phyloP scores from a whole-genome alignment of 2,113 vertebrate genomes.

The Meriones unguiculatus region DNA sequence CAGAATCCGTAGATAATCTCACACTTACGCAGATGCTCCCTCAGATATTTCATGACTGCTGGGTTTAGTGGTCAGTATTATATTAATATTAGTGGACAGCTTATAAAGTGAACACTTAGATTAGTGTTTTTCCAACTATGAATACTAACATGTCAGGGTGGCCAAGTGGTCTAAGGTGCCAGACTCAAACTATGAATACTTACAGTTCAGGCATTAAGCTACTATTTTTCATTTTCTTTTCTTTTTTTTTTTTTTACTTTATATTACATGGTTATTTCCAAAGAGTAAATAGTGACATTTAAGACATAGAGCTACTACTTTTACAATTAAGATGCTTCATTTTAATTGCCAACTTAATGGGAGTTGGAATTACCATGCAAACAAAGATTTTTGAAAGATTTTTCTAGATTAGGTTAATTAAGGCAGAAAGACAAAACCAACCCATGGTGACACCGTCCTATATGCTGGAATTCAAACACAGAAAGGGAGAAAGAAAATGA shows the following conservation, averaged over 20 bases:
- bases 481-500: background rate
- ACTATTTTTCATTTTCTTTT: background rate
- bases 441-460: background rate
- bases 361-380: background rate
- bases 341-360: background rate
- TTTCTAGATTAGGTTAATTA: background rate
- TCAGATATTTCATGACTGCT: conserved; percentile 11
- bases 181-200: background rate
- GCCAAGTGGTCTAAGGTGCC: too few species aligned
- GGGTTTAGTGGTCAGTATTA: background rate
- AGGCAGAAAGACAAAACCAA: background rate
- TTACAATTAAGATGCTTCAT: background rate
- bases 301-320: background rate
- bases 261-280: background rate
- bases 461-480: too few species aligned
- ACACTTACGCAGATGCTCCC: background rate
- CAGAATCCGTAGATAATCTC: background rate
- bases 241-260: background rate
- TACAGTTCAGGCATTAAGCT: background rate
- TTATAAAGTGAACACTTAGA: background rate
- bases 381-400: background rate
- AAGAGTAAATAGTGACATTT: background rate
- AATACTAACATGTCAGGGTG: background rate
- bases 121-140: background rate
- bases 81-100: conserved; percentile 25